phyloP scores from a whole-genome alignment of 2,113 vertebrate genomes.

The Zapus hudsonius region DNA sequence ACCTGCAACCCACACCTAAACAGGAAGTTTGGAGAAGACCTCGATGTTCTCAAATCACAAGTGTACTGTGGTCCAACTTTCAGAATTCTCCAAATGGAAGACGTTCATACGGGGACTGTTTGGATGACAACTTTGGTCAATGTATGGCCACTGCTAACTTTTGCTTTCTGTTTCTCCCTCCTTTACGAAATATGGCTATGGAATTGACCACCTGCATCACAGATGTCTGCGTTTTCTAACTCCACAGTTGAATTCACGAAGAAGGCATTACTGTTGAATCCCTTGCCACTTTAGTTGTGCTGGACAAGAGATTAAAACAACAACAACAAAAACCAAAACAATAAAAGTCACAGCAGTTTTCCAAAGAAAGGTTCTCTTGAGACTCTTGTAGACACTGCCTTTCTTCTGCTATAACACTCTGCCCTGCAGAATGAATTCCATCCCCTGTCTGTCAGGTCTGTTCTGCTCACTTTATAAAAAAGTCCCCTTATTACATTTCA shows the following conservation, averaged over 20 bases:
- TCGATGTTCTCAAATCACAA: neutral
- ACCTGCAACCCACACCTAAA: neutral
- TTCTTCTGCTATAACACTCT: neutral
- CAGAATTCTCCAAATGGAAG: neutral
- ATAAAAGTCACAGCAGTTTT: neutral
- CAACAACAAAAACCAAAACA: neutral
- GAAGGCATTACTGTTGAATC: neutral
- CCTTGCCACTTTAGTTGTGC: neutral
- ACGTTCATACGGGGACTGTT: neutral
- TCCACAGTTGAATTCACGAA: constrained; percentile 18
- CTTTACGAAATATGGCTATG: neutral
- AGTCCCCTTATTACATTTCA: neutral
- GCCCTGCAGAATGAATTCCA: neutral
- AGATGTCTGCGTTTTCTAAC: constrained; percentile 3
- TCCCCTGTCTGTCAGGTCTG: neutral
- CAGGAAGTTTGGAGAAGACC: neutral
- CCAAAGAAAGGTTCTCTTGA: neutral
- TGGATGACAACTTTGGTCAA: neutral
- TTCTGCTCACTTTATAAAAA: constrained; percentile 43
- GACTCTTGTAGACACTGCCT: neutral
- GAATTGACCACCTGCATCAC: neutral
- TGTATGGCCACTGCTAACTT: neutral
- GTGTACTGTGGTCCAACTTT: neutral
- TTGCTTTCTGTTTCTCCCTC: neutral
- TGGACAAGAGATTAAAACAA: neutral